These are phyloP conservation scores for Nannoperca australis DNA, from an alignment of 2,797 vertebrate genomes.

Conservation along the genomic window DNA sequence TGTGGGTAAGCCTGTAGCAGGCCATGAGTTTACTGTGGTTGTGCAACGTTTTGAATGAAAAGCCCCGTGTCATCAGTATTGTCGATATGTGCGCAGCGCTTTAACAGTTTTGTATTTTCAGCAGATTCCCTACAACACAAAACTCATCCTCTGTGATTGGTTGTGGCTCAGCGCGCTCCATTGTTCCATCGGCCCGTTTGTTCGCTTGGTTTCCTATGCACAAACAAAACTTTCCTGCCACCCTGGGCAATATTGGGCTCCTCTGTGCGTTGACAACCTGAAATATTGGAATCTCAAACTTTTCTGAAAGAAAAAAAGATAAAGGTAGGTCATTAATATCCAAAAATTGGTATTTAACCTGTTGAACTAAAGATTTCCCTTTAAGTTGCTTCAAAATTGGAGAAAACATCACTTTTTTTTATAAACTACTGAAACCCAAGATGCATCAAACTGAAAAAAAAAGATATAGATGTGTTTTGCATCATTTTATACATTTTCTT, in stretches of 20 bases:
- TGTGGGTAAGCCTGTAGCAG: slow-evolving; percentile 25
- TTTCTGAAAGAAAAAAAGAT: too few relatives aligned
- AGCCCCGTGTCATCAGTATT: slow-evolving; percentile 86
- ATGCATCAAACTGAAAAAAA: slow-evolving; percentile 7
- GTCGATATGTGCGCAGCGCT: slow-evolving; percentile 73
- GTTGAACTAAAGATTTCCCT: neutral
- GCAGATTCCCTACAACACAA: slow-evolving; percentile 89
- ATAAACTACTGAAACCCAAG: slow-evolving; percentile 26
- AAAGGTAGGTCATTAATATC: slow-evolving; percentile 77
- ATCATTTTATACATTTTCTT: slow-evolving; percentile 7
- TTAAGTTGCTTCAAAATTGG: slow-evolving; percentile 5
- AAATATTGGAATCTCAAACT: slow-evolving; percentile 76
- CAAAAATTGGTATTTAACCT: neutral
- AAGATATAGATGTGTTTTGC: neutral
- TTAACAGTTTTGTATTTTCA: slow-evolving; percentile 89
- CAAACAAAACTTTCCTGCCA: slow-evolving; percentile 85
- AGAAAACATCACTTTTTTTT: neutral
- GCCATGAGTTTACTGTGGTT: slow-evolving; percentile 53
- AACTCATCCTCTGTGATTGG: slow-evolving; percentile 83
- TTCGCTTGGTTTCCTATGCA: slow-evolving; percentile 77
- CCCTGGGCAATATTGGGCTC: slow-evolving; percentile 78
- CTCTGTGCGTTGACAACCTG: slow-evolving; percentile 74
- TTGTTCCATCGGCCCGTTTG: slow-evolving; percentile 80
- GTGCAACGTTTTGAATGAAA: slow-evolving; percentile 81
- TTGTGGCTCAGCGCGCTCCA: slow-evolving; percentile 72